These are phyloP conservation scores for Ptilonorhynchus violaceus DNA, from an alignment of 2,113 vertebrate species.

Conservation along the genomic window DNA sequence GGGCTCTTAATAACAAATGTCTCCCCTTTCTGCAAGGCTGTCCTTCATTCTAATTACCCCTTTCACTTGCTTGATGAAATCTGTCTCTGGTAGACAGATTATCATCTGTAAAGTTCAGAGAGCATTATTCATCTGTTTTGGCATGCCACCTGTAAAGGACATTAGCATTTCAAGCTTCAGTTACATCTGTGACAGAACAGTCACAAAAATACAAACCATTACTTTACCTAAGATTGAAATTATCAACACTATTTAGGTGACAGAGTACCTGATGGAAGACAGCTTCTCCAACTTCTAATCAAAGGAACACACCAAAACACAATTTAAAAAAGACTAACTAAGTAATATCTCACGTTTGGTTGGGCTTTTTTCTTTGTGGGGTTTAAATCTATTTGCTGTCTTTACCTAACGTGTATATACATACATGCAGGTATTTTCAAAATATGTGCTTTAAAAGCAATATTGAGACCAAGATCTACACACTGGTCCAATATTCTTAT, in stretches of 20 bases:
- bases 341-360: neutral
- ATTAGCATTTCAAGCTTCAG: conserved; percentile 47
- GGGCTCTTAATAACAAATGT: conserved; percentile 52
- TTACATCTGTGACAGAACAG: neutral
- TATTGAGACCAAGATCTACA: neutral
- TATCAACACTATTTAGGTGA: neutral
- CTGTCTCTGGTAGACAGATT: conserved; percentile 60
- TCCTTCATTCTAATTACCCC: conserved; percentile 46
- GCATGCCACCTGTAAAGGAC: conserved; percentile 67
- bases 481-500: neutral
- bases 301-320: neutral
- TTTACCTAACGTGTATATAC: neutral
- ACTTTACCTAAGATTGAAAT: neutral
- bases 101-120: conserved; percentile 43
- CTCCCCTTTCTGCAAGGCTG: conserved; percentile 38
- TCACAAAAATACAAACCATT: neutral
- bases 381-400: neutral
- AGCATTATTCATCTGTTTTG: conserved; percentile 54
- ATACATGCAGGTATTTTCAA: neutral
- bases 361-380: neutral
- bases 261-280: neutral
- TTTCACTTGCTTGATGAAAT: conserved; percentile 54
- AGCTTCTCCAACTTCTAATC: neutral
- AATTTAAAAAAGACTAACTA: neutral
- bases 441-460: neutral